A percentile compares a stretch with the other conserved stretches of the same genome.
phyloP scores from a whole-genome alignment of 1,140 invertebrate species.

The Globodera rostochiensis region DNA sequence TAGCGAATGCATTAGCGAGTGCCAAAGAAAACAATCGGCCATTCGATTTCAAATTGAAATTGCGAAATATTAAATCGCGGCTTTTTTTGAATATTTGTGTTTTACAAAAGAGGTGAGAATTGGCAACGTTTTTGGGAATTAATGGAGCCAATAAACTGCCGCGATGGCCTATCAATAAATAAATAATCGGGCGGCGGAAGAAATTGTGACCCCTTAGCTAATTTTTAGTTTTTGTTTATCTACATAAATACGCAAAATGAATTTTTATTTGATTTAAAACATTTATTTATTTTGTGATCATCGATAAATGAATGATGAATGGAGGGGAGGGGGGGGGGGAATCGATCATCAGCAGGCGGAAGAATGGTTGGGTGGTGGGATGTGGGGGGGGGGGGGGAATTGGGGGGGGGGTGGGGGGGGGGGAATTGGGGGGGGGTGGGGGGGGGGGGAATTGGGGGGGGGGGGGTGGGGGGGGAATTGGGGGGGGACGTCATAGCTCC shows the following conservation, averaged over 20 bases:
- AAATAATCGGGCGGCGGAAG: too few relatives aligned
- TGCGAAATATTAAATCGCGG: background rate
- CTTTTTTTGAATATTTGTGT: too few relatives aligned
- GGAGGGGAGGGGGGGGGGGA: background rate
- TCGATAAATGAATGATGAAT: background rate
- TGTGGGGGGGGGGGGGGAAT: too few relatives aligned
- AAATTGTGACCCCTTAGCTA: too few relatives aligned
- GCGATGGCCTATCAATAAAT: too few relatives aligned
- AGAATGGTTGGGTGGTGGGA: background rate
- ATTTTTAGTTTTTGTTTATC: too few relatives aligned
- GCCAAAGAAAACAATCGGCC: slow-evolving; percentile 6
- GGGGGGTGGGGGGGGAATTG: too few relatives aligned
- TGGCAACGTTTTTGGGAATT: background rate
- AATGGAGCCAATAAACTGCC: background rate
- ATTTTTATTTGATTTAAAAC: background rate
- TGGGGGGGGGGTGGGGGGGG: too few relatives aligned
- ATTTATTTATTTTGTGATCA: background rate
- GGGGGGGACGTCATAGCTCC: too few relatives aligned
- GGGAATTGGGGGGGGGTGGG: too few relatives aligned
- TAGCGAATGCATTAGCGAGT: background rate
- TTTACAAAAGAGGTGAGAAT: too few relatives aligned
- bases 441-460: too few relatives aligned
- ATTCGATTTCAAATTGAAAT: background rate
- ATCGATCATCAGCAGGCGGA: background rate
- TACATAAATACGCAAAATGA: background rate